A percentile compares a stretch with the other conserved stretches of the same genome.
phyloP scores from a whole-genome alignment of 1,140 invertebrate genomes.

The Rhopalosiphum maidis region DNA sequence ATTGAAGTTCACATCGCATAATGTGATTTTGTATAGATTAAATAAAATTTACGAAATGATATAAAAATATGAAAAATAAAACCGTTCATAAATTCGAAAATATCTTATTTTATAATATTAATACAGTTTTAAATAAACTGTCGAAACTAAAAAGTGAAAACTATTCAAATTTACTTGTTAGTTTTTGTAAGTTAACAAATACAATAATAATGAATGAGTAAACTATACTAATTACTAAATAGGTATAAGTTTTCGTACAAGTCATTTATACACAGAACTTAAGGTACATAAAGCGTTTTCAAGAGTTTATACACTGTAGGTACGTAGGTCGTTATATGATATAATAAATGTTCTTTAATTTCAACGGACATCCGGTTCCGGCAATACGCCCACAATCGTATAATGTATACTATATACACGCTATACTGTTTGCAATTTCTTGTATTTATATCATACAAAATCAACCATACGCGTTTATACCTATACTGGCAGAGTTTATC shows the following conservation, averaged over 20 bases:
- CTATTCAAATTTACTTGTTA: neutral
- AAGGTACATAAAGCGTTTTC: neutral
- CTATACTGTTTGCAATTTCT: neutral
- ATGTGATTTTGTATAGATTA: neutral
- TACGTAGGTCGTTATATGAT: neutral
- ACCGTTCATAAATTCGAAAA: neutral
- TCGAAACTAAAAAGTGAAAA: neutral
- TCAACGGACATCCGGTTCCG: conserved; percentile 41
- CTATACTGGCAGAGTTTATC: neutral
- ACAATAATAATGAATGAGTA: neutral
- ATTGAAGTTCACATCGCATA: neutral
- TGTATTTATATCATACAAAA: neutral
- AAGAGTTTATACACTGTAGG: neutral
- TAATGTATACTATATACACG: neutral
- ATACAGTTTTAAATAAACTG: neutral
- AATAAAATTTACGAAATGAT: neutral
- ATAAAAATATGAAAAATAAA: neutral
- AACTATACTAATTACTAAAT: neutral
- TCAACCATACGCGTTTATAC: neutral
- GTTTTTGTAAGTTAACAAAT: neutral
- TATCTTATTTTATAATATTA: neutral
- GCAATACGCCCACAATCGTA: conserved; percentile 33
- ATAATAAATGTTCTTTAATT: conserved; percentile 23
- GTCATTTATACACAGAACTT: neutral
- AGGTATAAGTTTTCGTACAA: neutral